A percentile compares a stretch with the other conserved stretches of the same genome.
These are phyloP conservation scores for Chroicocephalus ridibundus DNA, from an alignment of 2,113 vertebrate genomes.

Conservation along the genomic window DNA sequence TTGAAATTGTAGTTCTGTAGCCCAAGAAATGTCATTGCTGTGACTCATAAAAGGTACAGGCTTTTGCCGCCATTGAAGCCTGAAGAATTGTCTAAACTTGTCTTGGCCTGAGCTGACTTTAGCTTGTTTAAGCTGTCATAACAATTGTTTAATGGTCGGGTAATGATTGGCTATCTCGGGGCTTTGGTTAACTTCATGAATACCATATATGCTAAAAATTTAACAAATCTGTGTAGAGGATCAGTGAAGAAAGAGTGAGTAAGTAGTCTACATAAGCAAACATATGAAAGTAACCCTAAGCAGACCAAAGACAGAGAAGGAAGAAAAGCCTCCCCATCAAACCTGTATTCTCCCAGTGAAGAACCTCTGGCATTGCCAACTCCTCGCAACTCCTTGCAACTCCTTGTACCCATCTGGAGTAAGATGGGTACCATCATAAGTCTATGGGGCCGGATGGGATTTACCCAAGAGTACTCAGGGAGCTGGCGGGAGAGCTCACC, in stretches of 20 bases:
- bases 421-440: background rate
- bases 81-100: background rate
- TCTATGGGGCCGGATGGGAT: no score
- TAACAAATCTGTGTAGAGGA: background rate
- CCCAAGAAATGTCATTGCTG: background rate
- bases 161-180: background rate
- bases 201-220: background rate
- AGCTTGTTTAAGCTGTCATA: background rate
- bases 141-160: background rate
- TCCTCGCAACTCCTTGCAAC: rapidly evolving
- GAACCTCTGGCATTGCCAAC: background rate
- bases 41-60: background rate
- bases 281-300: background rate
- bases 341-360: background rate
- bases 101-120: background rate
- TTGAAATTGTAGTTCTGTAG: background rate
- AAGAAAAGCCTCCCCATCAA: background rate
- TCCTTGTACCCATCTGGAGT: rapidly evolving
- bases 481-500: no score
- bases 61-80: background rate
- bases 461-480: no score
- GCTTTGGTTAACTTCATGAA: background rate
- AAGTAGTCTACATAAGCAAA: background rate
- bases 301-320: background rate
- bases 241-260: background rate